Evolutionary conservation across 2,113 vertebrate genomes (phyloP).

Genomic region (Myrmecophaga tridactyla): DNA sequence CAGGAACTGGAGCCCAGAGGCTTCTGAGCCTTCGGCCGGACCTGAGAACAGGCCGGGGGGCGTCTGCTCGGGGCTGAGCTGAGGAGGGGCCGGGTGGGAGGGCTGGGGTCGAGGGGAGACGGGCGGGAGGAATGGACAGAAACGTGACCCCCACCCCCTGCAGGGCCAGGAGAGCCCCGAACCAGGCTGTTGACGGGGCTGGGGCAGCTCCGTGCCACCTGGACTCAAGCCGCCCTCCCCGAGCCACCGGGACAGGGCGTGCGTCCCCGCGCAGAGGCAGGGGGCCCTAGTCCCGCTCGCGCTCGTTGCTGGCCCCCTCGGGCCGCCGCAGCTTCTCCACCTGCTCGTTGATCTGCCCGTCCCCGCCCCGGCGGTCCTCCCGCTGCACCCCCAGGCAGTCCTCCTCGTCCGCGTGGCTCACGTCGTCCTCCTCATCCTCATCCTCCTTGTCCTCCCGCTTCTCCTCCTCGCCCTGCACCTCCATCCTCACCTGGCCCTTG

Average conservation of each 20-base stretch:
- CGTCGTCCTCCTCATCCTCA: conserved; percentile 88
- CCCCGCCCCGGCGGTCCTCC: conserved; percentile 93
- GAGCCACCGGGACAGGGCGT: no score
- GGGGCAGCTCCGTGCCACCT: no score
- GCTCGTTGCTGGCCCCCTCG: conserved; percentile 95
- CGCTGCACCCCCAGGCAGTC: conserved; percentile 90
- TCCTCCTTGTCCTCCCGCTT: conserved; percentile 83
- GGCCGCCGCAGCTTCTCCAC: conserved; percentile 96
- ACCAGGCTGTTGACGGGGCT: not conserved
- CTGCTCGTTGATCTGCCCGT: conserved; percentile 97
- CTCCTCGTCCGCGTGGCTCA: conserved; percentile 86
- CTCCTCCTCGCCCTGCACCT: conserved; percentile 96
- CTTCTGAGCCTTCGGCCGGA: not conserved
- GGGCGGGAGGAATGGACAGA: not conserved
- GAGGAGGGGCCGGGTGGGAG: conserved; percentile 28
- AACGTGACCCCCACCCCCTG: rapidly evolving
- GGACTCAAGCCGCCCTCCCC: no score
- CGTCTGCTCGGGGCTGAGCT: not conserved
- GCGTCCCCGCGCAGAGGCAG: conserved; percentile 68
- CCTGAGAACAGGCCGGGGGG: not conserved
- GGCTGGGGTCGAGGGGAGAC: conserved; percentile 15
- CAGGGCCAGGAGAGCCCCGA: not conserved
- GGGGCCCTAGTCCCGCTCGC: conserved; percentile 90
- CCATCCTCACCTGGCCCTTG: conserved; percentile 94
- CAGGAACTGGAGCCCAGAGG: conserved; percentile 11